These are phyloP conservation scores for Chiridota heheva DNA, from an alignment of 35 echinoderm and acorn worm species.

Conservation along the genomic window DNA sequence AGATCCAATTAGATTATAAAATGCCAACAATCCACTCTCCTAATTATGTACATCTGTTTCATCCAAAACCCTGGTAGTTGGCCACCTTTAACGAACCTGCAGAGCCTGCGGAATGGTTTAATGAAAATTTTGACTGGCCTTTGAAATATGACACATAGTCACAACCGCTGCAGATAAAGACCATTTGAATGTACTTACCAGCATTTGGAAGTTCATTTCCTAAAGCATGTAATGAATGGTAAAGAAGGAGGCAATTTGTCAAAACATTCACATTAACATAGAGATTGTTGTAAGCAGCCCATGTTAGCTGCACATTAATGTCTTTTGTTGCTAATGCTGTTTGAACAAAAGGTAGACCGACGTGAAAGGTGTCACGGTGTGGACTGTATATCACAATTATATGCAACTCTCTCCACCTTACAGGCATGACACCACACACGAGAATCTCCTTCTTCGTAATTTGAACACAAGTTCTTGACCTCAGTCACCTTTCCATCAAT, in stretches of 20 bases:
- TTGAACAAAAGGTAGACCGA: constrained; percentile 1
- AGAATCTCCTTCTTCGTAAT: constrained; percentile 37
- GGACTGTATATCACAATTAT: constrained; percentile 12
- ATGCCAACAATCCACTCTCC: constrained; percentile 27
- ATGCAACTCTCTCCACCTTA: neutral
- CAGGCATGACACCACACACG: constrained; percentile 19
- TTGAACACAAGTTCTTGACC: neutral
- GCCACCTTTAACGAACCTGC: no score
- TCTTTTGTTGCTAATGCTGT: neutral
- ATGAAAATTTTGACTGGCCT: constrained; percentile 17
- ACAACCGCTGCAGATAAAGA: constrained; percentile 41
- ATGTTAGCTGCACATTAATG: neutral
- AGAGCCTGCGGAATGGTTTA: constrained; percentile 7
- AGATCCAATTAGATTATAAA: constrained; percentile 44
- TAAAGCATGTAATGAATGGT: neutral
- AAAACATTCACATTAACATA: constrained; percentile 6
- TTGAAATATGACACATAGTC: constrained; percentile 49
- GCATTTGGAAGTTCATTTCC: neutral
- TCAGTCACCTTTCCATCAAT: neutral
- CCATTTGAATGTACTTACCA: constrained; percentile 12
- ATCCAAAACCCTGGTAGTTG: neutral
- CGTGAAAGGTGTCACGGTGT: constrained; percentile 15
- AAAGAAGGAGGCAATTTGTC: neutral
- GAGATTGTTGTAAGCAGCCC: neutral
- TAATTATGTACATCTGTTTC: neutral